These are phyloP conservation scores for Phoebastria nigripes DNA, from an alignment of 2,797 vertebrate genomes.

Conservation along the genomic window DNA sequence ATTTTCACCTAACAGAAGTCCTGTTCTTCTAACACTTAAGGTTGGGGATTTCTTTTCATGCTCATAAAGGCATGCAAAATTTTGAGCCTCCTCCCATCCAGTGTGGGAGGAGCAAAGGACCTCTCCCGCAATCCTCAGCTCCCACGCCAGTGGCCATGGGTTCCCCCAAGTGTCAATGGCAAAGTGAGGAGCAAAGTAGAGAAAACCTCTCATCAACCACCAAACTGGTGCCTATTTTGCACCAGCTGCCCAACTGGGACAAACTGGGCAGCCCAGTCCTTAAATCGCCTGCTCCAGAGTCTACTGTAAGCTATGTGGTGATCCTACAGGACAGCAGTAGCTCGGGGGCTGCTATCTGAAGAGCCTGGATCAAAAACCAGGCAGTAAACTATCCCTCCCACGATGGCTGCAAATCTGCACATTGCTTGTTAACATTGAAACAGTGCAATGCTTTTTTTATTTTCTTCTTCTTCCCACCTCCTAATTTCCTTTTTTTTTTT, in stretches of 20 bases:
- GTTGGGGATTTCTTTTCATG: not conserved
- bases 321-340: not conserved
- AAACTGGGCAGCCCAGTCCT: not conserved
- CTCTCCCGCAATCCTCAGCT: not conserved
- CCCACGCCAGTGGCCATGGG: fast-evolving
- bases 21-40: not conserved
- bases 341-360: not conserved
- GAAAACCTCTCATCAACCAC: not conserved
- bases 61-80: not conserved
- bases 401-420: not conserved
- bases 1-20: not conserved
- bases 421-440: not conserved
- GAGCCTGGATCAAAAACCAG: not conserved
- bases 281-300: not conserved
- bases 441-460: not conserved
- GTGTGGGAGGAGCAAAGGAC: fast-evolving
- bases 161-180: not conserved
- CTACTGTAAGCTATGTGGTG: fast-evolving
- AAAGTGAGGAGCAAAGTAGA: not conserved
- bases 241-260: not conserved
- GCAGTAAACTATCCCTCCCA: not conserved
- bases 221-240: not conserved
- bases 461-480: not conserved
- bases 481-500: not conserved
- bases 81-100: not conserved